A percentile compares a stretch with the other conserved stretches of the same genome.
Evolutionary conservation across 2,113 vertebrate genomes (phyloP).

Genomic region (Agapornis roseicollis): DNA sequence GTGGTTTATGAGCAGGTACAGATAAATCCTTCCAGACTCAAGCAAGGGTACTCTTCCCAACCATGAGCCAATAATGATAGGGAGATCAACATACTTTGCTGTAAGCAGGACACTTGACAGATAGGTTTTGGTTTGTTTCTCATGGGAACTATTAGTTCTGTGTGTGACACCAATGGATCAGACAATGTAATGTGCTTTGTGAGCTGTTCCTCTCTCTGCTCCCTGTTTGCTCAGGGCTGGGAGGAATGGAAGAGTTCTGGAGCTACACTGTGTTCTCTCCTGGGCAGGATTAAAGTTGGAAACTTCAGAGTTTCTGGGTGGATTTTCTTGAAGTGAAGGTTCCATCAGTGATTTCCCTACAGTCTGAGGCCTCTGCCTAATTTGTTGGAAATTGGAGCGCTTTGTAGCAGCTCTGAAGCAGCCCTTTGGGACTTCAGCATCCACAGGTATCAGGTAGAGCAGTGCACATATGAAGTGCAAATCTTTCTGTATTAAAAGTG

Average conservation of each 20-base stretch:
- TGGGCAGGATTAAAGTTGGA: background rate
- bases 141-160: background rate
- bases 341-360: constrained; percentile 8
- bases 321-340: background rate
- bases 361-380: background rate
- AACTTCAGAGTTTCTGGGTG: background rate
- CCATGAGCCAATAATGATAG: background rate
- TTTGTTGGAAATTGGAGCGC: background rate
- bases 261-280: background rate
- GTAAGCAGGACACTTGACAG: background rate
- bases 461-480: background rate
- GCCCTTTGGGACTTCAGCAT: background rate
- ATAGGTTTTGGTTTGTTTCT: background rate
- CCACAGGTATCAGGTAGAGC: background rate
- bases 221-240: background rate
- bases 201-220: background rate
- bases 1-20: background rate
- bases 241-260: background rate
- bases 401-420: constrained; percentile 9
- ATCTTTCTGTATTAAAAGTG: background rate
- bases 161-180: background rate
- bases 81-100: background rate
- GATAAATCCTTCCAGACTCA: background rate
- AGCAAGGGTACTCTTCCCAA: background rate
- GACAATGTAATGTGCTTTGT: background rate